These are phyloP conservation scores for Rhynchotus rufescens DNA, from an alignment of 2,797 vertebrate species.

Conservation along the genomic window DNA sequence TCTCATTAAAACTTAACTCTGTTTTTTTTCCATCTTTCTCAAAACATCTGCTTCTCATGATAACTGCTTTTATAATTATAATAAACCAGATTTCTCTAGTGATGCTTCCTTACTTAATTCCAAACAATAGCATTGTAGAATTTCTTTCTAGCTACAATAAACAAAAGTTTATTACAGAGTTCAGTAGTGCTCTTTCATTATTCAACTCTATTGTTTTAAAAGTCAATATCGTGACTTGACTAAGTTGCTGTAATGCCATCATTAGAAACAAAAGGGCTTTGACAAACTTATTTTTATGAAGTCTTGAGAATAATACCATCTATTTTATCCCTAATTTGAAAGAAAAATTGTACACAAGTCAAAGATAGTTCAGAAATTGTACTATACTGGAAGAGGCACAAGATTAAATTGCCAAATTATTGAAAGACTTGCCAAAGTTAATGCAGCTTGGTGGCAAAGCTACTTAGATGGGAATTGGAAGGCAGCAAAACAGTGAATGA, in stretches of 20 bases:
- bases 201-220: background rate
- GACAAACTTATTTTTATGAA: background rate
- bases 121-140: background rate
- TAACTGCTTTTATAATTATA: slow-evolving; percentile 10
- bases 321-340: background rate
- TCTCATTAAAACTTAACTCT: slow-evolving; percentile 48
- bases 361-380: background rate
- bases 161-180: background rate
- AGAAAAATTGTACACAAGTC: background rate
- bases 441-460: background rate
- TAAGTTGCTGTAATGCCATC: background rate
- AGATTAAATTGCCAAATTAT: background rate
- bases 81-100: background rate
- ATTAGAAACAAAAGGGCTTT: background rate
- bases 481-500: background rate
- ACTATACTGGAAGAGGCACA: background rate
- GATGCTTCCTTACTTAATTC: background rate
- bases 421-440: background rate
- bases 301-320: background rate
- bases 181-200: background rate
- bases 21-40: slow-evolving; percentile 16
- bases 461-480: background rate
- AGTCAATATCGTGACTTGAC: background rate
- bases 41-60: slow-evolving; percentile 30
- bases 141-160: background rate